Evolutionary conservation across 2,888 invertebrate species (phyloP).

Genomic region (Acrobasis repandana): DNA sequence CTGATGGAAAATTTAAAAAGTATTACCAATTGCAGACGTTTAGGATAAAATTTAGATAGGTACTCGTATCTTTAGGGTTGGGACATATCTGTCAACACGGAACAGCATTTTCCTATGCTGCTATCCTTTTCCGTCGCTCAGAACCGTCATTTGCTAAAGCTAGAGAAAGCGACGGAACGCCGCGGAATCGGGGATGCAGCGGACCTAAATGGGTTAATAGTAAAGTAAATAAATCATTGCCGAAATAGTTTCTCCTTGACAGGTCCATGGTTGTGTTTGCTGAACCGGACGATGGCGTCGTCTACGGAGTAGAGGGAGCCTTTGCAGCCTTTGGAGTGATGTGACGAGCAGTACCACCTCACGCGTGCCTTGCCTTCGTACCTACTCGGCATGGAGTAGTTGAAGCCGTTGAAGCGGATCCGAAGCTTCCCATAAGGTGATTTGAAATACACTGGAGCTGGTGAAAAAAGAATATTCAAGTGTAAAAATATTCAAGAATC

Average conservation of each 20-base stretch:
- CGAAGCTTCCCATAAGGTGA: not conserved
- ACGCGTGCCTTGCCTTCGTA: conserved; percentile 29
- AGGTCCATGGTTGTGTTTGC: not conserved
- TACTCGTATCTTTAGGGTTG: no score
- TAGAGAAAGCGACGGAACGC: no score
- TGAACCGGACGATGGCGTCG: conserved; percentile 21
- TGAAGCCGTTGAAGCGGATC: not conserved
- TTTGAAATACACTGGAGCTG: not conserved
- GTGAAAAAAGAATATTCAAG: not conserved
- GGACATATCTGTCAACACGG: no score
- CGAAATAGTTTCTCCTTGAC: not conserved
- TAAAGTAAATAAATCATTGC: no score
- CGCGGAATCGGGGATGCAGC: no score
- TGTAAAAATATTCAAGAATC: not conserved
- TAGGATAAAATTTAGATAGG: no score
- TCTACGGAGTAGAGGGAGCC: conserved; percentile 44
- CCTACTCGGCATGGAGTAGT: conserved; percentile 11
- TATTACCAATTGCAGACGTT: no score
- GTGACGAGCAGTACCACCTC: conserved; percentile 45
- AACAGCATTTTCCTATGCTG: no score
- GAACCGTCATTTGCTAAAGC: no score
- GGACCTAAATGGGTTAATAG: no score
- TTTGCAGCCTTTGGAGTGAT: conserved; percentile 43
- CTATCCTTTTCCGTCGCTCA: no score
- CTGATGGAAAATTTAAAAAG: no score